A percentile compares a stretch with the other conserved stretches of the same genome.
Conservation (phyloP, 2,888 invertebrate genomes). For the Drosophila kuntzei region DNA sequence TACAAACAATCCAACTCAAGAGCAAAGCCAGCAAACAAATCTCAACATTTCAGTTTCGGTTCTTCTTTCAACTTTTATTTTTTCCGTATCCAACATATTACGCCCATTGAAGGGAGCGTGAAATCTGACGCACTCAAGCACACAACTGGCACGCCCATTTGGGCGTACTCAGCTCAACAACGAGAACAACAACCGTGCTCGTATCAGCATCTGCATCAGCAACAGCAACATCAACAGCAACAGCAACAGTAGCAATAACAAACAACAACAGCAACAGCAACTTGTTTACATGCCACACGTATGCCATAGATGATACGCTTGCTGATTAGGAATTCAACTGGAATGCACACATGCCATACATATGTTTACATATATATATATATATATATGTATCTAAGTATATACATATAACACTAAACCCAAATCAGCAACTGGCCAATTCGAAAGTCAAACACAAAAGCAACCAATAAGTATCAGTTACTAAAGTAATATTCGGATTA, state of each 20-base stretch:
- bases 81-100: constrained; percentile 39
- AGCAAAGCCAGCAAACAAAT: constrained; percentile 41
- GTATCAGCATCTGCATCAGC: constrained; percentile 38
- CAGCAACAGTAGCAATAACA: constrained; percentile 19
- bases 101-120: constrained; percentile 62
- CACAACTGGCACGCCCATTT: constrained; percentile 33
- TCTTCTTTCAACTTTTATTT: constrained; percentile 40
- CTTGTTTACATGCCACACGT: constrained; percentile 65
- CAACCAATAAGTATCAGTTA: constrained; percentile 5
- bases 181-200: constrained; percentile 26
- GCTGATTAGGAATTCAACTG: constrained; percentile 72
- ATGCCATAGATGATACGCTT: constrained; percentile 34
- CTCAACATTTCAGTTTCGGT: constrained; percentile 49
- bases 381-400: neutral
- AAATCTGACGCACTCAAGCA: constrained; percentile 60
- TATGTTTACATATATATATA: neutral
- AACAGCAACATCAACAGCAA: constrained; percentile 39
- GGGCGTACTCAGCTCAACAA: constrained; percentile 16
- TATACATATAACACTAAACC: neutral
- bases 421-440: constrained; percentile 17
- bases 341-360: constrained; percentile 36
- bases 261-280: constrained; percentile 32
- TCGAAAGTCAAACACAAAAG: constrained; percentile 15
- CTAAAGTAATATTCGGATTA: constrained; percentile 2
- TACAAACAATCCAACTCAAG: constrained; percentile 51